phyloP scores from a whole-genome alignment of 2,888 invertebrate genomes.

The Deilephila elpenor region DNA sequence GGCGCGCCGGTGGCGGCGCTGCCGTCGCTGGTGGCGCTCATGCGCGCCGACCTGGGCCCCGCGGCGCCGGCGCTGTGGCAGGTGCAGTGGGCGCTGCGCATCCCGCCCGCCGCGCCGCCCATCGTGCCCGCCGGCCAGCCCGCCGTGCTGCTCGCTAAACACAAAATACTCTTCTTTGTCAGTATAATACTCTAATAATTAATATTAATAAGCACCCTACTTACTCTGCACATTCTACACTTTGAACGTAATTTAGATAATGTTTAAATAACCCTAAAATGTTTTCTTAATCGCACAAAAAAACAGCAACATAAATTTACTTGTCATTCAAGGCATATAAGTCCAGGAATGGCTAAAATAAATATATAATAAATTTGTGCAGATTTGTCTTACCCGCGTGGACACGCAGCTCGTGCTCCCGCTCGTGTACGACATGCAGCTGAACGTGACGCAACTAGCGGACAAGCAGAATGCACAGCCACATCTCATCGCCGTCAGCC shows the following conservation, averaged over 20 bases:
- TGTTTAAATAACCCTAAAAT: no score
- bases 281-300: no score
- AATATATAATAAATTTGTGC: slow-evolving; percentile 10
- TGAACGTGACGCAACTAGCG: slow-evolving; percentile 94
- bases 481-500: slow-evolving; percentile 78
- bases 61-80: slow-evolving; percentile 89
- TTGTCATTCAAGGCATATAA: no score
- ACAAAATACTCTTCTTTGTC: slow-evolving; percentile 96
- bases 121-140: slow-evolving; percentile 96
- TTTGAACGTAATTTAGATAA: no score
- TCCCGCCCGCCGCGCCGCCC: slow-evolving; percentile 94
- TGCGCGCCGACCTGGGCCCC: slow-evolving; percentile 87
- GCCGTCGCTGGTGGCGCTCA: slow-evolving; percentile 96
- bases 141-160: slow-evolving; percentile 92
- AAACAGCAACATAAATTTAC: no score
- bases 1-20: slow-evolving; percentile 94
- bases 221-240: no score
- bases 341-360: no score
- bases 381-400: slow-evolving; percentile 79
- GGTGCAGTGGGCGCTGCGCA: slow-evolving; percentile 95
- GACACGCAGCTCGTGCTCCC: slow-evolving; percentile 90
- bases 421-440: slow-evolving; percentile 94
- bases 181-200: slow-evolving; percentile 63
- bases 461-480: slow-evolving; percentile 89
- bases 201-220: no score